A percentile compares a stretch with the other conserved stretches of the same genome.
phyloP scores from a whole-genome alignment of 23 tunicate species.

The Halocynthia roretzi region DNA sequence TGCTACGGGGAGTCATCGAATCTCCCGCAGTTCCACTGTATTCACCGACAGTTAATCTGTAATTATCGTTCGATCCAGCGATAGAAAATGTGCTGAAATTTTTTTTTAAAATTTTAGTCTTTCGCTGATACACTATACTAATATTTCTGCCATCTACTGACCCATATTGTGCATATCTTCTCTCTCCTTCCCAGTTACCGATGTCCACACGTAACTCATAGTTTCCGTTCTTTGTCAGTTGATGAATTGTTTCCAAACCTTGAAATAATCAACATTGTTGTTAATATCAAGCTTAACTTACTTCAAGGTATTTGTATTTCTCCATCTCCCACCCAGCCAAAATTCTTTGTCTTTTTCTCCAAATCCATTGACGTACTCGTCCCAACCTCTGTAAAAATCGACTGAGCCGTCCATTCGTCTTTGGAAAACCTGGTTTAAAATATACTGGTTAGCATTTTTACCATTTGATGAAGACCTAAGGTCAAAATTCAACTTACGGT shows the following conservation, averaged over 20 bases:
- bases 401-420: slow-evolving; percentile 33
- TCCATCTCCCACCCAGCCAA: slow-evolving; percentile 29
- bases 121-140: no score
- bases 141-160: neutral
- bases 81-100: slow-evolving; percentile 15
- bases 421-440: slow-evolving; percentile 18
- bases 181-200: slow-evolving; percentile 17
- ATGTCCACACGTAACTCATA: slow-evolving; percentile 24
- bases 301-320: neutral
- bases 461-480: no score
- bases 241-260: slow-evolving; percentile 28
- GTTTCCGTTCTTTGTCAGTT: slow-evolving; percentile 4
- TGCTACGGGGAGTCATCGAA: no score
- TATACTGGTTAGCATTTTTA: no score
- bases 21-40: slow-evolving; percentile 27
- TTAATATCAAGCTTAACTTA: neutral
- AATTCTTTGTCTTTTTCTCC: slow-evolving; percentile 23
- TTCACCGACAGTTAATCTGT: slow-evolving; percentile 17
- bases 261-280: neutral
- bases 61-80: neutral
- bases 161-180: slow-evolving; percentile 39
- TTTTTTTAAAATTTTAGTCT: no score
- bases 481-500: no score
- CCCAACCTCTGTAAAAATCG: slow-evolving; percentile 33
- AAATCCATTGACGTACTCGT: slow-evolving; percentile 27